Evolutionary conservation across 2,888 invertebrate species (phyloP), one percentile per base, ranked within the genome.

Genomic region (Nasonovia ribisnigri): DNA sequence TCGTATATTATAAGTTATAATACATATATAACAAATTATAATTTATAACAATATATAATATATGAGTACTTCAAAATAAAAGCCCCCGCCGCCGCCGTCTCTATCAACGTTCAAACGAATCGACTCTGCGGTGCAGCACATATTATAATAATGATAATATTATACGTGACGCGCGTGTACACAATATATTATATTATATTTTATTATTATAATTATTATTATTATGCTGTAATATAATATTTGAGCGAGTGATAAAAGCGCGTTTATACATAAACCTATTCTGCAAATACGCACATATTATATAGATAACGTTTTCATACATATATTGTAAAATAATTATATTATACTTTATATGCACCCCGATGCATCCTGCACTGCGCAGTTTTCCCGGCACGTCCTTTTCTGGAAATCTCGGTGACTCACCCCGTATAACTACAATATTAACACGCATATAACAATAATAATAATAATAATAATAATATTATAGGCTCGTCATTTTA

Each of bases 31-130:
- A n/a, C n/a, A n/a, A n/a, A n/a, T n/a, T n/a, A n/a, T n/a, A n/a
- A n/a, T n/a, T n/a, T n/a, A 77, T 77, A n/a, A 29, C 10, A 29
- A 29, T 60, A 60, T n/a, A 67, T n/a, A 67, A 77, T 77, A 77
- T 8, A 8, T 36, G 36, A 77, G 77, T 36, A 51, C 51, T 84
- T 91, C 91, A 84, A 91, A 86, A 92, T 60, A 86, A 92, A 92
- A 87, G 92, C 87, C 60, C 67, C 86, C 54, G 43, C 10, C 43
- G 16, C 42, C 43, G 60, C n/a, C 67, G 67, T 67, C 67, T 60
- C 60, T 67, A 67, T 77, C 77, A 67, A n/a, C 10, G 43, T 57
- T 89, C 89, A 60, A 67, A 90, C 46, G 46, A 67, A 67, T 77
- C 36, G 46, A 67, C 46, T 67, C 13, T 46, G 90, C 36, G 48